phyloP scores from a whole-genome alignment of 2,797 vertebrate genomes.

The Mormyrus hasselquistii region DNA sequence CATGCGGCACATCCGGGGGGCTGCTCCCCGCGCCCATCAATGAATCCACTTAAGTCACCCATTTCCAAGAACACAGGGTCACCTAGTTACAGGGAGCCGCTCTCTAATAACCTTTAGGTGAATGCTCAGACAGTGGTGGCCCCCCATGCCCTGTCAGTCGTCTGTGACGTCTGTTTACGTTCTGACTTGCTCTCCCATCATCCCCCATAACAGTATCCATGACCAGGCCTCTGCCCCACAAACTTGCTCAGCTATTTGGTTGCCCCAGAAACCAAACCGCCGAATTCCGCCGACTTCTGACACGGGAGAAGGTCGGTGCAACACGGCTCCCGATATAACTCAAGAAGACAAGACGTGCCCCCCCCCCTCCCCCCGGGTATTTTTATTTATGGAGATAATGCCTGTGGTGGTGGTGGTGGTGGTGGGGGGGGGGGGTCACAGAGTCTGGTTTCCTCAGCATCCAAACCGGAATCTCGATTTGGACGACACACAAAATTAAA shows the following conservation, averaged over 20 bases:
- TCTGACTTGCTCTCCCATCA: slow-evolving; percentile 38
- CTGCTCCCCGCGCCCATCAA: slow-evolving; percentile 19
- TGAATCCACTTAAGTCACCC: slow-evolving; percentile 2
- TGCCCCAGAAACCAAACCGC: slow-evolving; percentile 62
- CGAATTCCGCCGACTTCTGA: slow-evolving; percentile 62
- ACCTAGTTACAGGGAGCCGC: neutral
- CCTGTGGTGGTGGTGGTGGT: slow-evolving; percentile 1
- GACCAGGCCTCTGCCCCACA: slow-evolving; percentile 39
- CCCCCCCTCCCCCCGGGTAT: slow-evolving; percentile 25
- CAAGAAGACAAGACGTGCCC: slow-evolving; percentile 29
- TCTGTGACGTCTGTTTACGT: slow-evolving; percentile 40
- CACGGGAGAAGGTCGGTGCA: slow-evolving; percentile 66
- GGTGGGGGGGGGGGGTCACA: neutral
- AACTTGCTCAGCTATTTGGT: slow-evolving; percentile 61
- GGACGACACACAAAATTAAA: slow-evolving; percentile 32
- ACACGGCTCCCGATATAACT: slow-evolving; percentile 48
- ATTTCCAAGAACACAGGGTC: neutral
- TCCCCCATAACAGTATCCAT: slow-evolving; percentile 42
- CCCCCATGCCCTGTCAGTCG: slow-evolving; percentile 14
- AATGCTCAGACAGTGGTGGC: neutral
- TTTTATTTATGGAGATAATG: slow-evolving; percentile 38
- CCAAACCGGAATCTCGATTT: slow-evolving; percentile 33
- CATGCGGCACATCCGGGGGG: slow-evolving; percentile 19
- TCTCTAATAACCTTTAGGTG: neutral
- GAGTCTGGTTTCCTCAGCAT: slow-evolving; percentile 36